Conservation (phyloP, 2,888 invertebrate genomes). For the Tetrapedia diversipes region DNA sequence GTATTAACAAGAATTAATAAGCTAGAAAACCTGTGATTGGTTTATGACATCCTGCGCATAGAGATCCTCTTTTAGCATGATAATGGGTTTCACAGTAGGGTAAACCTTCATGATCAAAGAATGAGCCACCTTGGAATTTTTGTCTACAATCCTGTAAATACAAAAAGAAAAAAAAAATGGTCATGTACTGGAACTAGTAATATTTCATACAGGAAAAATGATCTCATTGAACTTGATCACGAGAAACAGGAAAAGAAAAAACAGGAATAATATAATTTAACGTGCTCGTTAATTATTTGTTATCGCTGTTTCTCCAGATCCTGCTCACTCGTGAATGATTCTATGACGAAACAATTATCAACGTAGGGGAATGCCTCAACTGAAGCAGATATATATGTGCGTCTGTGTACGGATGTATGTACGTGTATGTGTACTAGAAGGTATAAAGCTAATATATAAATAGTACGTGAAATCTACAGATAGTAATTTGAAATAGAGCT, state of each 20-base stretch:
- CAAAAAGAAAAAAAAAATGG: conserved; percentile 36
- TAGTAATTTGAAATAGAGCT: conserved; percentile 1
- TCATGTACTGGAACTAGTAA: background rate
- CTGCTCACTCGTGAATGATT: background rate
- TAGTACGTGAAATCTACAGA: background rate
- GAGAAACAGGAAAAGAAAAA: too few species aligned
- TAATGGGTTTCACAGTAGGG: conserved; percentile 99
- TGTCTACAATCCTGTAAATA: conserved; percentile 95
- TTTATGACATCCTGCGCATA: conserved; percentile 98
- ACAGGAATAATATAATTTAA: background rate
- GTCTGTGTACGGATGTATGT: background rate
- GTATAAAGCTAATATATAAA: background rate
- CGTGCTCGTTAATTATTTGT: background rate
- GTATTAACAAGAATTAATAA: background rate
- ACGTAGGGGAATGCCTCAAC: background rate
- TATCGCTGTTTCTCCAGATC: background rate
- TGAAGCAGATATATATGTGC: background rate
- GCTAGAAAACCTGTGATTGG: conserved; percentile 90
- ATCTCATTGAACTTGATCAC: background rate
- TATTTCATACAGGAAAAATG: background rate
- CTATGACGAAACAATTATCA: background rate
- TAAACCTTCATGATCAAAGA: conserved; percentile 99
- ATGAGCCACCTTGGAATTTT: conserved; percentile 98
- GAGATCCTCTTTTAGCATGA: conserved; percentile 97
- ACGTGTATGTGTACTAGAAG: background rate